Evolutionary conservation across 2,797 vertebrate genomes (phyloP), one percentile per base, ranked within the genome.

Genomic region (Pantherophis vulpinus): DNA sequence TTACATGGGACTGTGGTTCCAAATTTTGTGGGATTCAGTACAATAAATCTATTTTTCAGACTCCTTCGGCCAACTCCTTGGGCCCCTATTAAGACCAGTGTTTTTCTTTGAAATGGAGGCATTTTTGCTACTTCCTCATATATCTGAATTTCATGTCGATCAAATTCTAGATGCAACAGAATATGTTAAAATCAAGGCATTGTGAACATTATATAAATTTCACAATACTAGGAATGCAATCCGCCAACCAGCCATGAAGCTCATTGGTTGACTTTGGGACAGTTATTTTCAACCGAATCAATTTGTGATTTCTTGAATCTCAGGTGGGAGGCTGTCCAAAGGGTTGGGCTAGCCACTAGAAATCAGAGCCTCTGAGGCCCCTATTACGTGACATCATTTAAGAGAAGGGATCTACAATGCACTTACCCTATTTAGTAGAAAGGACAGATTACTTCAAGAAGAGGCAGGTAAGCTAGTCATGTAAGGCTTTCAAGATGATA

Each of bases 21-120:
- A 95, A 99, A 99, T 94, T 98, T 98, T 92, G 98, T 97, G 29
- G 99, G 99, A 97, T 99, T 99, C 96, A 99, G 93, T 59, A 99
- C 98, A 94, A 99, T 99, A 83, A 99, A 99, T 92, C 99, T 98
- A 97, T 99, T 99, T 97, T 99, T 99, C 96, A 99, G 97, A 97
- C 99, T 99, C 95, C 99, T 98, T 95, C 99, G 98, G 10, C 99
- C 99, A 83, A 99, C 99, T 20, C 99, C 99, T 97, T 99, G 99
- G 32, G 99, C 99, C 90, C 99, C 99, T 95, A 99, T 99, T 97
- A 99, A 98, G 93, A 99, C 98, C 93, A 99, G 97, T 0, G 99
- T 99, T 97, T 99, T 99, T 97, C 99, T 99, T 97, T 99, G 99
- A 96, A 99, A 99, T 0, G 99, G 99, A 87, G 99, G 99, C 99